Evolutionary conservation across 2,797 vertebrate genomes (phyloP).

Genomic region (Stomatorhinus walkeri): DNA sequence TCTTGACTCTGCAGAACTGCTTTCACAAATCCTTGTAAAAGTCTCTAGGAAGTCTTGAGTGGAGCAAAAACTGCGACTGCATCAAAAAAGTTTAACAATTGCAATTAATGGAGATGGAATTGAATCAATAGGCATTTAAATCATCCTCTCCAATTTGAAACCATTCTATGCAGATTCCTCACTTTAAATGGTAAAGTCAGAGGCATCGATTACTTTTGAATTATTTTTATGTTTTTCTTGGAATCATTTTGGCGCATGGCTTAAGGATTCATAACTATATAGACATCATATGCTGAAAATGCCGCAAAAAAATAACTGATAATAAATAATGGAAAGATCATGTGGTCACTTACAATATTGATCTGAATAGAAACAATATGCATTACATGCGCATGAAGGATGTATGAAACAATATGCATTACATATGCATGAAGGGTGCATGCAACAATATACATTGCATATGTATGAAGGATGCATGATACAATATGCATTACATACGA

Average conservation of each 20-base stretch:
- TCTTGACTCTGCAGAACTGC: not conserved
- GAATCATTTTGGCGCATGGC: not conserved
- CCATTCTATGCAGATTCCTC: not conserved
- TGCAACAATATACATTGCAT: too few species aligned
- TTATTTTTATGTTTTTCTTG: not conserved
- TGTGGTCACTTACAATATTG: not conserved
- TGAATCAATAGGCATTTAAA: not conserved
- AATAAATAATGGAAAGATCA: not conserved
- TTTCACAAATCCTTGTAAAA: not conserved
- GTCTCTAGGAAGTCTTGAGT: not conserved
- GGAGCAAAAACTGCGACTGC: not conserved
- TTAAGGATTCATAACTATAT: not conserved
- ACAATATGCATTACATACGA: not conserved
- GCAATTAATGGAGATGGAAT: constrained; percentile 4
- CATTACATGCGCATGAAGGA: not conserved
- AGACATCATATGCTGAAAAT: not conserved
- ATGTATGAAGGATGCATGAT: too few species aligned
- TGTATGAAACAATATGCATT: not conserved
- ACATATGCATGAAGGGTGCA: not conserved
- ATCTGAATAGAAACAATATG: not conserved
- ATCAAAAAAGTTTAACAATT: not conserved
- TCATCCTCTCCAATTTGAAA: not conserved
- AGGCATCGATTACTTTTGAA: not conserved
- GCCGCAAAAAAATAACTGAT: not conserved
- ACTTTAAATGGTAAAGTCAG: not conserved